These are phyloP conservation scores for Saguinus midas DNA, from an alignment of 2,113 vertebrate genomes.

Conservation along the genomic window DNA sequence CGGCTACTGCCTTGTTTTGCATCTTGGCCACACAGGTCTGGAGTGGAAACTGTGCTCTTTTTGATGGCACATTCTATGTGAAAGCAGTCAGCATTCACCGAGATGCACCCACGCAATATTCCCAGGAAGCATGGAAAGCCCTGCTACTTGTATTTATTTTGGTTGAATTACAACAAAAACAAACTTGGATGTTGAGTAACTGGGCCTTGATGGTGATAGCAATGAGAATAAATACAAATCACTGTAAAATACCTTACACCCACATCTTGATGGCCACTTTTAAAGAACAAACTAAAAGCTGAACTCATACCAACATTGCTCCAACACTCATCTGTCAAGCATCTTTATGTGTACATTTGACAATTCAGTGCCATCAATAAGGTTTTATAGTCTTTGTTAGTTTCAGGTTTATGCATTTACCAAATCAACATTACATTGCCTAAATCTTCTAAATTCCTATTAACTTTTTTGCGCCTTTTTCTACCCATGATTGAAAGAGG, in stretches of 20 bases:
- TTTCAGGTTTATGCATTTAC: not conserved
- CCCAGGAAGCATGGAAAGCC: not conserved
- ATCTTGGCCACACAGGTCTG: not conserved
- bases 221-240: not conserved
- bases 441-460: not conserved
- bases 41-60: not conserved
- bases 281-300: not conserved
- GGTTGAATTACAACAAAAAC: conserved; percentile 16
- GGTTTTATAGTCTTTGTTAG: not conserved
- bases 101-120: not conserved
- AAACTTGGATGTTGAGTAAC: not conserved
- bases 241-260: not conserved
- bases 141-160: not conserved
- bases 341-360: not conserved
- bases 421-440: not conserved
- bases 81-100: not conserved
- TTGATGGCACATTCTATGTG: not conserved
- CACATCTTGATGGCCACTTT: not conserved
- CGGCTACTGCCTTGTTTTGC: not conserved
- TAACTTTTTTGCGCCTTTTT: not conserved
- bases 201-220: not conserved
- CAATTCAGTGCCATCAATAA: not conserved
- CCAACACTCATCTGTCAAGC: not conserved
- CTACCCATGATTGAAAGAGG: not conserved
- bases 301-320: not conserved